phyloP scores from a whole-genome alignment of 2,113 vertebrate genomes.

The Hyla sarda region DNA sequence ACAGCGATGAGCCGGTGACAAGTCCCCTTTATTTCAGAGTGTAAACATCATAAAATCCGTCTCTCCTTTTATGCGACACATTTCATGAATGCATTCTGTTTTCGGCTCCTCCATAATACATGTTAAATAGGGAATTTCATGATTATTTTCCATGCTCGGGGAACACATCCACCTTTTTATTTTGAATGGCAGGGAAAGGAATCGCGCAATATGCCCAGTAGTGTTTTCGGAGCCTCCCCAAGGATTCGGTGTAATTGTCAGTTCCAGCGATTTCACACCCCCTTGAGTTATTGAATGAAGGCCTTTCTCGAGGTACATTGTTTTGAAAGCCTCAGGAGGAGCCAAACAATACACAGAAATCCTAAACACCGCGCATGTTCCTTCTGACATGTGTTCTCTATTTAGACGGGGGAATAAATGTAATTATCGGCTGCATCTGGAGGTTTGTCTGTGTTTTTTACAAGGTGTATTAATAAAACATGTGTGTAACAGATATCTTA shows the following conservation, averaged over 20 bases:
- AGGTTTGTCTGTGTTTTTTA: constrained; percentile 10
- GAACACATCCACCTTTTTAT: constrained; percentile 33
- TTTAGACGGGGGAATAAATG: constrained; percentile 41
- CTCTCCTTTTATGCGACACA: neutral
- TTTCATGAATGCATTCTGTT: neutral
- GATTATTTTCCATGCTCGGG: constrained; percentile 15
- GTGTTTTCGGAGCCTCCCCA: constrained; percentile 29
- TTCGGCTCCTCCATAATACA: neutral
- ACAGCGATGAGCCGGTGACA: neutral
- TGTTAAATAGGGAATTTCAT: constrained; percentile 22
- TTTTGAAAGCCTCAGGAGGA: constrained; percentile 36
- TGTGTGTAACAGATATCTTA: neutral
- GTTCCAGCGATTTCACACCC: constrained; percentile 48
- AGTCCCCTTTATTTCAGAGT: neutral
- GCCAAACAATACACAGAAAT: constrained; percentile 38
- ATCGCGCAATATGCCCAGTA: constrained; percentile 43
- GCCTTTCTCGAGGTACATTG: constrained; percentile 27
- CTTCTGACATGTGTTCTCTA: constrained; percentile 42
- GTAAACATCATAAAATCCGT: neutral
- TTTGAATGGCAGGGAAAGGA: constrained; percentile 26
- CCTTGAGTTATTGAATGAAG: constrained; percentile 42
- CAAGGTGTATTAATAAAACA: constrained; percentile 36
- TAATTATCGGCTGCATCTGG: constrained; percentile 43
- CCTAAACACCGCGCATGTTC: constrained; percentile 15
- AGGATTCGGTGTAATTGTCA: constrained; percentile 38